Conservation (phyloP, 1,140 invertebrate species). For the Bombus superbus region DNA sequence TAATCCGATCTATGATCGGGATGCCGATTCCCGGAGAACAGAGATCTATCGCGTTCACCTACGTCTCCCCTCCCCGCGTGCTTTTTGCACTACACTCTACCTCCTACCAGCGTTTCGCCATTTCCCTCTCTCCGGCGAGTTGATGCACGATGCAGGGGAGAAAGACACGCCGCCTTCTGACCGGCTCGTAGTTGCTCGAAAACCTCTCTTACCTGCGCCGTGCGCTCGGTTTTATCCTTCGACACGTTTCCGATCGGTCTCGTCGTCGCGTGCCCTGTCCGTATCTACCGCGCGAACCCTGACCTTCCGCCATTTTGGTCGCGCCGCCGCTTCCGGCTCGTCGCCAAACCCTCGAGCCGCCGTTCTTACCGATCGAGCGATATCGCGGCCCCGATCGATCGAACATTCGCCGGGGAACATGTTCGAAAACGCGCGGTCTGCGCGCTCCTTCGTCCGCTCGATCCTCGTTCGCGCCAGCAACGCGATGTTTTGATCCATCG, state of each 20-base stretch:
- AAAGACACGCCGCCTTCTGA: slow-evolving; percentile 75
- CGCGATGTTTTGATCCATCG: not conserved
- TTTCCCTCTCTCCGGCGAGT: slow-evolving; percentile 69
- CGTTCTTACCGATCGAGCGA: not conserved
- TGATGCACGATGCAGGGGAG: slow-evolving; percentile 77
- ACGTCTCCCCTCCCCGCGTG: slow-evolving; percentile 33
- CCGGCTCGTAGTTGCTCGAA: slow-evolving; percentile 78
- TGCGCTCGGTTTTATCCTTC: slow-evolving; percentile 63
- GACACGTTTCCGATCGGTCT: slow-evolving; percentile 60
- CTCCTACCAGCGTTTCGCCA: slow-evolving; percentile 68
- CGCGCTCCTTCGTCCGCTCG: not conserved
- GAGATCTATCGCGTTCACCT: slow-evolving; percentile 55
- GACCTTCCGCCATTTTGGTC: slow-evolving; percentile 30
- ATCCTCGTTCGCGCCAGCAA: no score
- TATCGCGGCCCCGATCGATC: not conserved
- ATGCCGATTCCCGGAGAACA: slow-evolving; percentile 63
- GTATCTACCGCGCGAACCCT: not conserved
- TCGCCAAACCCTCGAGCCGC: no score
- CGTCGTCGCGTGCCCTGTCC: not conserved
- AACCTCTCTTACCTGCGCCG: slow-evolving; percentile 77
- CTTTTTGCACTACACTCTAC: slow-evolving; percentile 52
- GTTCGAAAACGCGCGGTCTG: slow-evolving; percentile 13
- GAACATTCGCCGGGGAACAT: not conserved
- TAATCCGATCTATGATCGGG: slow-evolving; percentile 10
- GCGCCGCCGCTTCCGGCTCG: slow-evolving; percentile 3